Evolutionary conservation across 2,113 vertebrate species (phyloP).

Genomic region (Talpa occidentalis): DNA sequence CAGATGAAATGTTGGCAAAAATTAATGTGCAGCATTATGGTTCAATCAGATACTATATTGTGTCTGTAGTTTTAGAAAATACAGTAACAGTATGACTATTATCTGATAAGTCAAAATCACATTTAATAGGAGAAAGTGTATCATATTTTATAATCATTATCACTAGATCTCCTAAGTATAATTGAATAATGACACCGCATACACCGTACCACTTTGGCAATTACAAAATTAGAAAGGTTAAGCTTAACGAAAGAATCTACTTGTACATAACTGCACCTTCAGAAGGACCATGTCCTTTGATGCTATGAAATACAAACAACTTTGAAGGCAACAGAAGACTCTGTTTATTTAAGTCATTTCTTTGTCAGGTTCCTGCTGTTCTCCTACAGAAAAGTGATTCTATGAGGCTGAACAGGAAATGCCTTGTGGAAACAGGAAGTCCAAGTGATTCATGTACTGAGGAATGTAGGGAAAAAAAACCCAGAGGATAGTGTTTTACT

Average conservation of each 20-base stretch:
- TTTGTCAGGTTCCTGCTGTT: slow-evolving; percentile 91
- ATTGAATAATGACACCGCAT: not conserved
- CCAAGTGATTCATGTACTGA: slow-evolving; percentile 96
- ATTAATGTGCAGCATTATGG: slow-evolving; percentile 62
- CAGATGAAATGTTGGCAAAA: slow-evolving; percentile 67
- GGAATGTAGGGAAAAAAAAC: slow-evolving; percentile 88
- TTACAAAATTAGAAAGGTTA: slow-evolving; percentile 4
- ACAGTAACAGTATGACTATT: slow-evolving; percentile 20
- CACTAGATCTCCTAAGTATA: not conserved
- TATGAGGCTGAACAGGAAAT: slow-evolving; percentile 94
- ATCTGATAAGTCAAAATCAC: slow-evolving; percentile 53
- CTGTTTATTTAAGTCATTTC: slow-evolving; percentile 91
- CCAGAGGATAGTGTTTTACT: slow-evolving; percentile 81
- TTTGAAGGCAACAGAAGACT: slow-evolving; percentile 78
- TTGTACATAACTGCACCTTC: slow-evolving; percentile 65
- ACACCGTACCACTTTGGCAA: not conserved
- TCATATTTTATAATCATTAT: slow-evolving; percentile 46
- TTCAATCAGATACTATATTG: slow-evolving; percentile 65
- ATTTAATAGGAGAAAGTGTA: slow-evolving; percentile 58
- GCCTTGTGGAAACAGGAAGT: slow-evolving; percentile 98
- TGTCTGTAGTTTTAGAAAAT: slow-evolving; percentile 49
- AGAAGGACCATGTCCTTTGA: slow-evolving; percentile 48
- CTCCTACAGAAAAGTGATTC: slow-evolving; percentile 90
- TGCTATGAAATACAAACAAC: slow-evolving; percentile 51
- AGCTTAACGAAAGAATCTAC: not conserved